Evolutionary conservation across 2,888 invertebrate species (phyloP), one percentile per base, ranked within the genome.

Genomic region (Gymnocheta viridis): DNA sequence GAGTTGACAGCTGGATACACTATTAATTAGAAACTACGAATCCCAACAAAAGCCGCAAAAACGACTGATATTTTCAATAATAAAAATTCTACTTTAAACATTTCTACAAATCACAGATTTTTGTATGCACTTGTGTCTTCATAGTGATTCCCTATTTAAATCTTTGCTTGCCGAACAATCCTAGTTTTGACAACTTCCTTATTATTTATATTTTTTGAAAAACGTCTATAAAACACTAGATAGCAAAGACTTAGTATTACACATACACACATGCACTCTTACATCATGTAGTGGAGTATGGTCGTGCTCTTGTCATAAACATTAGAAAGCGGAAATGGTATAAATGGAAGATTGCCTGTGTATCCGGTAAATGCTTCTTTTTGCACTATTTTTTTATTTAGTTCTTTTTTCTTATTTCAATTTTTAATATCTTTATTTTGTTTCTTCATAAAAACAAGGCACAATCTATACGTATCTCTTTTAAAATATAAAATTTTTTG

Each of bases 261-360:
- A 44, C 0, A 17, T 4, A 17, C 32, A 67, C 56, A 22, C 10
- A 32, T 1, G 6, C 4, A 9, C 32, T 32, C 10, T 14, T 24
- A 29, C 44, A 17, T 4, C 4, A 24, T 51, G 24, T 51, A 32
- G 10, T 9, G n/a, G 32, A 62, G 17, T 17, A 29, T 54, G 27
- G 27, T 54, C 29, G 27, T 54, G 27, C 41, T 44, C 60, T 69
- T 81, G 73, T 51, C 60, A 74, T 81, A 81, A 74, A 74, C 74
- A 69, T 74, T 82, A 74, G 1, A 24, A 66, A 79, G 41, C 82
- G 82, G 79, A 83, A 83, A 80, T 78, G 69, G 24, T 70, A 74
- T 66, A 64, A 79, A 83, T 79, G 32, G 64, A 70, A 69, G 80
- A 76, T 70, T 80, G 76, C 80, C 44, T 58, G 47, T 76, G 58